Base-by-base conservation (phyloP, 2,113 vertebrate genomes). In the Sarotherodon lohbergeri region DNA sequence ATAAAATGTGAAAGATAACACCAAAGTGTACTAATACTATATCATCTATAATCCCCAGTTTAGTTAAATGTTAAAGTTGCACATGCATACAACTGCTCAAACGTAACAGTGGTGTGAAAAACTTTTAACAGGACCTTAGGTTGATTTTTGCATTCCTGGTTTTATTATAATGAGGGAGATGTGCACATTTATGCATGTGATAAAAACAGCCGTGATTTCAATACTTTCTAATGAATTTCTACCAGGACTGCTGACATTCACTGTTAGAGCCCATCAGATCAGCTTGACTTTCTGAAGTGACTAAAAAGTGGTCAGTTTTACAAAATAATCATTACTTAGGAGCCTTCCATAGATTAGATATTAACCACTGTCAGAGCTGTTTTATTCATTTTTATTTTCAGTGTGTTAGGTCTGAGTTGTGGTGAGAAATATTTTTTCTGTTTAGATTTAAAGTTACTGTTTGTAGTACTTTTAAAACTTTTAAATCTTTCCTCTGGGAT, bases 101-200 rank as follows among this genome's bases (percentile, higher is more conserved):
- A 55, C 3, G 0, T 7, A 56, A 0, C 22, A 22, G n/a, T 11
- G n/a, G 54, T 22, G 5, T 55, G n/a, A 1, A 22, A 56, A 56
- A 5, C 11, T 0, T 24, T 24, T 12, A 56, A 56, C 54, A 56
- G 54, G 54, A 56, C 5, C 10, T 24, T 6, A 56, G 3, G 10
- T 0, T 2, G 54, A 12, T 0, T 56, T 56, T 13, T 56, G 54
- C n/a, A 3, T 12, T 11, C 54, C 54, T 55, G 9, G 9, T 5
- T 55, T 55, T 22, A 55, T 55, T 22, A 22, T 10, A 12, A 11
- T 24, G n/a, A 55, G n/a, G 54, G 22, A 0, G 54, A 5, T 24
- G n/a, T 50, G 7, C 48, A 50, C 16, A 7, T 17, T 4, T 54
- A 54, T n/a, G 7, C 50, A 52, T 52, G 48, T 50, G 50, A 52